Conservation (phyloP, 2,888 invertebrate genomes). For the Tiliacea aurago region DNA sequence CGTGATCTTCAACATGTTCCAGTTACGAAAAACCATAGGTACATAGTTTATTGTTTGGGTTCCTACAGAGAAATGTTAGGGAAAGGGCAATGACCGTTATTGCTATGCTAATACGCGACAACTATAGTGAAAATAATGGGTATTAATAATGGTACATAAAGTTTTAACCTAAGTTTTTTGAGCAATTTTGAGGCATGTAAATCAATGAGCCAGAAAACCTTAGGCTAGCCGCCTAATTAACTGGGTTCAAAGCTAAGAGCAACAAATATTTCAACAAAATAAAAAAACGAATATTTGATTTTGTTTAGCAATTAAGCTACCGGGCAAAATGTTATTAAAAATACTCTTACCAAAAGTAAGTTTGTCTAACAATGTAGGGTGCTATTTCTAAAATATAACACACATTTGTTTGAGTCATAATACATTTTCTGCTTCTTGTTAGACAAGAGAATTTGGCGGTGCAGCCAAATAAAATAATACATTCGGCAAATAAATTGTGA, state of each 20-base stretch:
- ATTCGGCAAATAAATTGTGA: slow-evolving; percentile 43
- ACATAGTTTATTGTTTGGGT: too few species aligned
- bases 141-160: background rate
- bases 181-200: background rate
- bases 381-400: slow-evolving; percentile 1
- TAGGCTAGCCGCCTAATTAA: background rate
- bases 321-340: slow-evolving; percentile 1
- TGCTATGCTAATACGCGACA: background rate
- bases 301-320: background rate
- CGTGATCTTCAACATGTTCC: too few species aligned
- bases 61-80: background rate
- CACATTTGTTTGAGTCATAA: slow-evolving; percentile 21
- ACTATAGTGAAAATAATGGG: background rate
- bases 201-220: background rate
- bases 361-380: background rate
- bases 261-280: slow-evolving; percentile 1
- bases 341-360: background rate
- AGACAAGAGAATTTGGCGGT: slow-evolving; percentile 44
- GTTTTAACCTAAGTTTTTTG: background rate
- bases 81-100: background rate
- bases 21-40: too few species aligned
- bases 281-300: too few species aligned
- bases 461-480: slow-evolving; percentile 53
- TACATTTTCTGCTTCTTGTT: slow-evolving; percentile 38
- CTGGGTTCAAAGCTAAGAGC: background rate